These are phyloP conservation scores for Chaetoderma sp. DNA, from an alignment of 2,888 invertebrate species.

Conservation along the genomic window DNA sequence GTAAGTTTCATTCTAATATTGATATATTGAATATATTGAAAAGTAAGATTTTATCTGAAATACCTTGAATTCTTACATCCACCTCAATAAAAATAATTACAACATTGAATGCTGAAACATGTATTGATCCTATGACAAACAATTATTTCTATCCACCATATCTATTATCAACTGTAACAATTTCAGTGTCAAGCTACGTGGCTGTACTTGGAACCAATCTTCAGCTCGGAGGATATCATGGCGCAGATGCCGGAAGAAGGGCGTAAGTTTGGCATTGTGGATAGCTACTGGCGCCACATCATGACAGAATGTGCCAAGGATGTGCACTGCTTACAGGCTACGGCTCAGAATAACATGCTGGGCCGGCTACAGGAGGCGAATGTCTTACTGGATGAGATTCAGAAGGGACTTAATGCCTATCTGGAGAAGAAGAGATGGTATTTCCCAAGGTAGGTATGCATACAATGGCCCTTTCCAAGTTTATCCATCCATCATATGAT, in stretches of 20 bases:
- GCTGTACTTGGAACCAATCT: constrained; percentile 89
- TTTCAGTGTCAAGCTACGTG: constrained; percentile 84
- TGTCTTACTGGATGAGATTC: constrained; percentile 85
- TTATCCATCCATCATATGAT: too few relatives aligned
- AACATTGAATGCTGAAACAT: too few relatives aligned
- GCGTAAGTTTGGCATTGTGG: constrained; percentile 83
- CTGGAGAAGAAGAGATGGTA: constrained; percentile 92
- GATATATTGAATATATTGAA: too few relatives aligned
- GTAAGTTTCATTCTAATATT: too few relatives aligned
- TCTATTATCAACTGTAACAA: constrained; percentile 47
- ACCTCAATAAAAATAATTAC: too few relatives aligned
- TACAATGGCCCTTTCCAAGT: too few relatives aligned
- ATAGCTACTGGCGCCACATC: constrained; percentile 82
- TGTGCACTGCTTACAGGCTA: constrained; percentile 69
- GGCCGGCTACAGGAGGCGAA: constrained; percentile 77
- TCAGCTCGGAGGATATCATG: constrained; percentile 97
- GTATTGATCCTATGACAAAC: background rate
- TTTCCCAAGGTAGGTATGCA: constrained; percentile 83
- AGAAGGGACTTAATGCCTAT: constrained; percentile 92
- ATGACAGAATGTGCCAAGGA: constrained; percentile 71
- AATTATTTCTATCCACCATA: background rate
- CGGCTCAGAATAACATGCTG: constrained; percentile 69
- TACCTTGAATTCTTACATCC: too few relatives aligned
- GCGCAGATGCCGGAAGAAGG: constrained; percentile 95
- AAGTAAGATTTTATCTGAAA: too few relatives aligned